Base-by-base conservation (phyloP, 2,888 invertebrate genomes). In the Maniola hyperantus region DNA sequence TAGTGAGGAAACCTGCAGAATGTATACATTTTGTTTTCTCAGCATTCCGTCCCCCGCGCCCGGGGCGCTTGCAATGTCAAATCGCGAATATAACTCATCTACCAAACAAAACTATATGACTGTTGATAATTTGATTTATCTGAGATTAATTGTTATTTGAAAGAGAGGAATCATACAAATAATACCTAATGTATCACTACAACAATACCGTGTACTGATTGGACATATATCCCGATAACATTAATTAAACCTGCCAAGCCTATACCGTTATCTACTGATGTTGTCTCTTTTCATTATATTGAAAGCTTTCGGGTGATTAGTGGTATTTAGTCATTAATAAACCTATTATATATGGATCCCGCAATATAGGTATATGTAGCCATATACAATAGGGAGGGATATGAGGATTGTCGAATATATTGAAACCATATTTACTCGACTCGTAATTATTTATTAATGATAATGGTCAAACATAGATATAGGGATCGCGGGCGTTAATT, bases 261-360 rank as follows among this genome's bases (percentile, higher is more conserved):
- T 65, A 44, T 44, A 58, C 68, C 69, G 68, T 71, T 75, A 76
- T 74, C 74, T 69, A 59, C 65, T 64, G 69, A 71, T 72, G 68
- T 66, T 71, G 71, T 73, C 73, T 69, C 63, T 20, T 68, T 71
- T 73, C 74, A 76, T 74, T 69, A 71, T 63, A 72, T 70, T 74
- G 70, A 76, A 74, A 76, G 75, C 75, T 69, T 76, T 74, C 66
- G 50, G 50, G 67, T 68, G 70, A 73, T 74, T 74, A 73, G 61
- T 36, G 63, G 18, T 63, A 34, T 59, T 66, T 60, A 51, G 36
- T 50, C 13, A 61, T 61, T 20, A 39, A 60, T 59, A 34, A 13
- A 48, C 13, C 48, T 15, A 26, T n/a, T 26, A 26, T 26, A 33
- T 53, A 53, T 33, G 51, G 10, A 10, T 10, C 26, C 13, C 20